Evolutionary conservation across 2,888 invertebrate species (phyloP), one percentile per base, ranked within the genome.

Genomic region (Xylota segnis): DNA sequence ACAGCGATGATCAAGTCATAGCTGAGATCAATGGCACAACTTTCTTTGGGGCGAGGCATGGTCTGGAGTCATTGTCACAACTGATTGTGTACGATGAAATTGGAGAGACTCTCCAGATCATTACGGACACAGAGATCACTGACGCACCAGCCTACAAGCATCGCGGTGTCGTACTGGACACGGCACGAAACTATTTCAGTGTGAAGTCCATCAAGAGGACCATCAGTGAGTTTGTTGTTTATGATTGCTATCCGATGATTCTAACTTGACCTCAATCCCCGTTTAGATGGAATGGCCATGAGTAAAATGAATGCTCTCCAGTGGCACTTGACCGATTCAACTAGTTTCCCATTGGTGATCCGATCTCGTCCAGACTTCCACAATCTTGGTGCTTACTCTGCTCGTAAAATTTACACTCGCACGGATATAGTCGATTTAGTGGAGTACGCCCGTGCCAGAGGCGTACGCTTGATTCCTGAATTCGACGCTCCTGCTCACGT

Each of bases 261-360:
- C 5, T 14, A 5, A n/a, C 14, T 29, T 12, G 10, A 4, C n/a
- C 23, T 23, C 3, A 23, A 23, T 23, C 23, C 23, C 23, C 23
- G 1, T 23, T 3, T 23, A 23, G 23, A 23, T 23, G 23, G 23
- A 23, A 23, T 23, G 23, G 23, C 23, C 1, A 23, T 23, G 23
- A 23, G 23, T 3, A 23, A 23, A 23, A 23, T 23, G 23, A 23
- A 23, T 23, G 23, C 3, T 23, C 23, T 23, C 23, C 23, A 23
- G 23, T 23, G 23, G 23, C 23, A 23, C 23, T 23, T 23, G 23
- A 23, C 23, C 23, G 23, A 98, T 91, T 96, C 96, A 50, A 97
- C 98, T 87, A 97, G 97, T 88, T 98, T 98, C 91, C 98, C 98
- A 0, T 96, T 96, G 89, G 95, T 95, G 70, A 95, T 96, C 0